phyloP scores from a whole-genome alignment of 2,113 vertebrate species.

The Leuciscus idus region DNA sequence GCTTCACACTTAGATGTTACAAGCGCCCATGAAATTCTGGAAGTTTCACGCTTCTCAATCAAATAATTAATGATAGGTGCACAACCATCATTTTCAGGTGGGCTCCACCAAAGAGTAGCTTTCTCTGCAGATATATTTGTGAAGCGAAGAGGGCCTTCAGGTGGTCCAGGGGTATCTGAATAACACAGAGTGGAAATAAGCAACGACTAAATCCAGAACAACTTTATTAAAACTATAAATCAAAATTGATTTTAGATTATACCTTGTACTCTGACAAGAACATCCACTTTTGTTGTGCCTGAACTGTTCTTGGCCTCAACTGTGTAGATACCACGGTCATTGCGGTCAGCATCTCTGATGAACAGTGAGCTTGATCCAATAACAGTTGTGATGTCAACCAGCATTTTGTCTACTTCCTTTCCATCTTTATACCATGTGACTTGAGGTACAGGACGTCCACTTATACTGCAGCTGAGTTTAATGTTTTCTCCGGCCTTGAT shows the following conservation, averaged over 20 bases:
- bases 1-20: constrained; percentile 93
- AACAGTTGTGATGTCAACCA: constrained; percentile 86
- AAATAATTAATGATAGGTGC: constrained; percentile 87
- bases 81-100: constrained; percentile 94
- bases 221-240: neutral
- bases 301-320: constrained; percentile 95
- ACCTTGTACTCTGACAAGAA: constrained; percentile 96
- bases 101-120: constrained; percentile 95
- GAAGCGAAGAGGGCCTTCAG: constrained; percentile 92
- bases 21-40: constrained; percentile 93
- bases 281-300: constrained; percentile 85
- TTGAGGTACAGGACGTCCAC: constrained; percentile 91
- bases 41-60: constrained; percentile 98
- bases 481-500: constrained; percentile 93
- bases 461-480: constrained; percentile 85
- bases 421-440: constrained; percentile 94
- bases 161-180: constrained; percentile 91
- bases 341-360: constrained; percentile 88
- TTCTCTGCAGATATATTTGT: constrained; percentile 95
- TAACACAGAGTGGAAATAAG: constrained; percentile 29
- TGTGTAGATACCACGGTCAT: constrained; percentile 91
- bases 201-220: neutral
- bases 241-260: constrained; percentile 43
- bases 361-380: constrained; percentile 91
- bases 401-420: constrained; percentile 89